Conservation (phyloP, 2,113 vertebrate genomes). For the Forbesichthys papilliferus region DNA sequence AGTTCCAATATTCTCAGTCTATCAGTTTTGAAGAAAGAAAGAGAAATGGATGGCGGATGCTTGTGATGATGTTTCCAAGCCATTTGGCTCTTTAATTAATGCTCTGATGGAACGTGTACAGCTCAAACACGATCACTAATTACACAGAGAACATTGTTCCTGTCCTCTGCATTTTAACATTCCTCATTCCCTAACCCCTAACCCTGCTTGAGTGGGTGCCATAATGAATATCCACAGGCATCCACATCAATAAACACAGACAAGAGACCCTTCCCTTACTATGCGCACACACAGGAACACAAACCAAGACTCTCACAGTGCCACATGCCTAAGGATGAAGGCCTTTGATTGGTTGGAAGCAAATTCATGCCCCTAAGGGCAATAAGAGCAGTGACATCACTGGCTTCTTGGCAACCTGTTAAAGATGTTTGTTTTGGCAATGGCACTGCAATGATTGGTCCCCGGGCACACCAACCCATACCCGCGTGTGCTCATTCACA, state of each 20-base stretch:
- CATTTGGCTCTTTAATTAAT: slow-evolving; percentile 7
- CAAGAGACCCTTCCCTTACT: slow-evolving; percentile 38
- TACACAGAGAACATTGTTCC: background rate
- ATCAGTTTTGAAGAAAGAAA: slow-evolving; percentile 3
- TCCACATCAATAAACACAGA: slow-evolving; percentile 32
- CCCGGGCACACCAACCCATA: slow-evolving; percentile 14
- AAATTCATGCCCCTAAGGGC: slow-evolving; percentile 18
- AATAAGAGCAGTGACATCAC: slow-evolving; percentile 36
- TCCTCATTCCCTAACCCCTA: slow-evolving; percentile 20
- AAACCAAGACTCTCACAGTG: slow-evolving; percentile 2
- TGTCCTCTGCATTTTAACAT: slow-evolving; percentile 38
- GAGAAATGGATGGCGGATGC: slow-evolving; percentile 31
- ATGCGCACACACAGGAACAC: background rate
- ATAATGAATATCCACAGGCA: background rate
- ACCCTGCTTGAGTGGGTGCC: background rate
- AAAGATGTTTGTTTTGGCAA: slow-evolving; percentile 55
- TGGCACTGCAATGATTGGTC: slow-evolving; percentile 32
- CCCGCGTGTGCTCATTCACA: slow-evolving; percentile 31
- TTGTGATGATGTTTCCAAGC: background rate
- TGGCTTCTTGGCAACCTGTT: slow-evolving; percentile 39
- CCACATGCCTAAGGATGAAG: slow-evolving; percentile 12
- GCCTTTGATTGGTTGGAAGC: slow-evolving; percentile 14
- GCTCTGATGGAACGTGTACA: slow-evolving; percentile 7
- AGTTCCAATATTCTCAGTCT: no score
- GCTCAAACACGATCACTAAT: slow-evolving; percentile 40